A percentile compares a stretch with the other conserved stretches of the same genome.
Evolutionary conservation across 2,888 invertebrate species (phyloP).

Genomic region (Aethes cnicana): DNA sequence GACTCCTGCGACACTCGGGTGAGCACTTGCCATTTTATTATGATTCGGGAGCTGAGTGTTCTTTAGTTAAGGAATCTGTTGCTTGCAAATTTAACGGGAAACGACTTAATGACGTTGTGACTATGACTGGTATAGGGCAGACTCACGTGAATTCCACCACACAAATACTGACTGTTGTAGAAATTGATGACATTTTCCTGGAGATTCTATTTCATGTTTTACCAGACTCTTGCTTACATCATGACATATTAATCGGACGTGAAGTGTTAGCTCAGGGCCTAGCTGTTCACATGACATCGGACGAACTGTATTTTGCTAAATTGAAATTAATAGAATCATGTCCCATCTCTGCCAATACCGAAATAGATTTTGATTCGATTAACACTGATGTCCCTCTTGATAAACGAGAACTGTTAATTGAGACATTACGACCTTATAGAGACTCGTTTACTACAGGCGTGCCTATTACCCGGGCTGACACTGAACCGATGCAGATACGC

Average conservation of each 20-base stretch:
- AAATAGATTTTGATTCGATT: background rate
- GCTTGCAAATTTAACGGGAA: slow-evolving; percentile 29
- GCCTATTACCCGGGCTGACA: background rate
- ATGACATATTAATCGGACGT: slow-evolving; percentile 1
- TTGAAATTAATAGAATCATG: background rate
- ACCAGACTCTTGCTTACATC: slow-evolving; percentile 9
- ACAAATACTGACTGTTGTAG: slow-evolving; percentile 13
- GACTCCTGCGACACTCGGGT: slow-evolving; percentile 24
- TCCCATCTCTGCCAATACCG: background rate
- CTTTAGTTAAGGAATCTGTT: slow-evolving; percentile 32
- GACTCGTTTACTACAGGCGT: background rate
- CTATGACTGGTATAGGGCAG: slow-evolving; percentile 27
- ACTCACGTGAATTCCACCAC: slow-evolving; percentile 24
- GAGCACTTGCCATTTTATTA: slow-evolving; percentile 33
- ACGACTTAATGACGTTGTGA: slow-evolving; percentile 15
- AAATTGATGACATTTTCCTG: background rate
- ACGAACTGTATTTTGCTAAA: background rate
- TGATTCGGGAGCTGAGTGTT: slow-evolving; percentile 38
- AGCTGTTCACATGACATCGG: background rate
- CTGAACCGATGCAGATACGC: slow-evolving; percentile 2
- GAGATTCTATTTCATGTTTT: slow-evolving; percentile 27
- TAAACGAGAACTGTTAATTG: background rate
- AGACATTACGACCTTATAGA: background rate
- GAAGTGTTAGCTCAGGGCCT: background rate
- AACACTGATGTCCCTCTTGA: background rate